Base-by-base conservation (phyloP, 2,113 vertebrate genomes). In the Channa argus region DNA sequence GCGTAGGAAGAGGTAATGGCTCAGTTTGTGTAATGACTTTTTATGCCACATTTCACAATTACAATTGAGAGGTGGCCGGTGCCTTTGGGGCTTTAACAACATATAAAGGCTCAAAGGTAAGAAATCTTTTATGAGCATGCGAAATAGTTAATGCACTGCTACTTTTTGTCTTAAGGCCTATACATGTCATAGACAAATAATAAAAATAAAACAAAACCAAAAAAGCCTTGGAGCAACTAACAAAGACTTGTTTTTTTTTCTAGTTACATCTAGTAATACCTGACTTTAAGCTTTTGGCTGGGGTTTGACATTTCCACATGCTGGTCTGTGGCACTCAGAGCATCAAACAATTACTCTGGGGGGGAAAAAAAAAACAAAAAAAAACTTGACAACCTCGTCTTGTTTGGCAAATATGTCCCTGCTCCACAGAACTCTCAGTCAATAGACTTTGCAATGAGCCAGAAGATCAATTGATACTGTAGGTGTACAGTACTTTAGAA, bases 21-120 rank as follows among this genome's bases (percentile, higher is more conserved):
- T 87, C 51, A 4, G 72, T 83, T 88, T 88, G 82, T 86, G 79
- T 90, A 86, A 93, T 88, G 67, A 78, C 82, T 90, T 92, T 89
- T 83, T 80, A 83, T 82, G 80, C 81, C 83, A 87, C 80, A 72
- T 82, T 89, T 89, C 73, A 68, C 44, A 66, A 52, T 84, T 77
- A 62, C 56, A 86, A 79, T 82, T 85, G 85, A 39, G 64, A 79
- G 49, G 62, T 68, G 77, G 71, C 61, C 9, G 14, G 13, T 62
- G 71, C 66, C 74, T 54, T 52, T 14, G 44, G 73, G 67, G 46
- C 56, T 12, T 43, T 2, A 59, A 45, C 47, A 44, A 8, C 36
- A 33, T 58, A 60, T 15, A 36, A 63, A 60, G 43, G 51, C 45
- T 76, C 38, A 66, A 47, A 79, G 63, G 60, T 46, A 78, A 38